phyloP scores from a whole-genome alignment of 2,888 invertebrate species.

The Ochropleura leucogaster region DNA sequence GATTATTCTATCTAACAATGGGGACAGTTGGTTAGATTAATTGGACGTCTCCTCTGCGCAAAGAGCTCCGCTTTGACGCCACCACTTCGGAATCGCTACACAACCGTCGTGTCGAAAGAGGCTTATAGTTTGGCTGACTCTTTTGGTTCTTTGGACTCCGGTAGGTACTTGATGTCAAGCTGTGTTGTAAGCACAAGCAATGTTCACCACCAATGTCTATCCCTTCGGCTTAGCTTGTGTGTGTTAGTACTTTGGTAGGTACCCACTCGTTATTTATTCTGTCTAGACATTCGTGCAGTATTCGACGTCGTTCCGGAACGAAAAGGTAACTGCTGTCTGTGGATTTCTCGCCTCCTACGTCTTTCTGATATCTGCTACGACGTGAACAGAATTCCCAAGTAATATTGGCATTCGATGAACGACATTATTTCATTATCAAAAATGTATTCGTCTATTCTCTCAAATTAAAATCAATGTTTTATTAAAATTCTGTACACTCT shows the following conservation, averaged over 20 bases:
- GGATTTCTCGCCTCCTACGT: conserved; percentile 54
- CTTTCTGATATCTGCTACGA: conserved; percentile 45
- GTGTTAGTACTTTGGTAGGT: conserved; percentile 74
- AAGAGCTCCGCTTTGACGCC: conserved; percentile 40
- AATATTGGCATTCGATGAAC: conserved; percentile 41
- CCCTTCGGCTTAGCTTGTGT: conserved; percentile 86
- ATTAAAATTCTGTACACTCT: conserved; percentile 57
- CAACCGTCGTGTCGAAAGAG: conserved; percentile 19
- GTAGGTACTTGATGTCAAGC: conserved; percentile 79
- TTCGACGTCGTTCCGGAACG: conserved; percentile 72
- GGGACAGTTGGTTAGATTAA: conserved; percentile 28
- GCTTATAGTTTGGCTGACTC: conserved; percentile 31
- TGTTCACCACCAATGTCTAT: conserved; percentile 77
- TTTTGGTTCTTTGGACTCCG: conserved; percentile 82
- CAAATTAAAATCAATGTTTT: conserved; percentile 35
- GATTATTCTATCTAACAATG: conserved; percentile 15
- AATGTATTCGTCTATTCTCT: conserved; percentile 21
- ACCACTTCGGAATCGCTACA: conserved; percentile 22
- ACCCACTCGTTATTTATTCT: conserved; percentile 72
- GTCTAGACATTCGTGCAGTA: conserved; percentile 70
- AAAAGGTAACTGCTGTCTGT: conserved; percentile 42
- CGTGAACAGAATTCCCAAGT: conserved; percentile 44
- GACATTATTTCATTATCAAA: conserved; percentile 7
- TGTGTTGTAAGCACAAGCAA: conserved; percentile 82
- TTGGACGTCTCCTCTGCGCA: conserved; percentile 37